Base-by-base conservation (phyloP, 2,888 invertebrate genomes). In the Pollenia labialis region DNA sequence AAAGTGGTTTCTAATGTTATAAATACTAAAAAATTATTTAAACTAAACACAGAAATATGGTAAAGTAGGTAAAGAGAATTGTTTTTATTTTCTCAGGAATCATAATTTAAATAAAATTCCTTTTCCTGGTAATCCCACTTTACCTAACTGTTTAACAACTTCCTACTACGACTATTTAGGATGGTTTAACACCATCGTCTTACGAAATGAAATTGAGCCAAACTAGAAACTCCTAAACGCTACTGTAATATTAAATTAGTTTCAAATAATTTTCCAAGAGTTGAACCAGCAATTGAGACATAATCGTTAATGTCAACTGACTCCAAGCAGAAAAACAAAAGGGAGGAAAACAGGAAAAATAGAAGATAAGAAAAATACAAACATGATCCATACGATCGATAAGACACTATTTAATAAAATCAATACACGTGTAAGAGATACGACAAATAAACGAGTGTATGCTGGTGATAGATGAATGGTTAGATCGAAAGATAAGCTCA, bases 181-280 rank as follows among this genome's bases (percentile, higher is more conserved):
- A 42, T 12, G 56, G 58, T 50, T 83, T 76, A 76, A 83, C 80
- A 58, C 79, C 80, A 80, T 40, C 48, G 14, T 58, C 48, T 11
- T 58, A 46, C 14, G 80, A 69, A 32, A 68, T 48, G 2, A 66
- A 66, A 4, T 46, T 8, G 11, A 23, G 50, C 23, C 4, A 75
- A 16, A 46, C 54, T 56, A 62, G 52, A 75, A 52, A 1, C 11
- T 52, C 50, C 42, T 44, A 83, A 83, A 87, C 86, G 86, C 86
- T 81, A 87, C 86, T 58, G 86, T 76, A 87, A 87, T 87, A 87
- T 77, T 81, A 81, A 87, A 83, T 86, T 72, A 87, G 86, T 71
- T 77, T 79, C 50, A 58, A 72, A 72, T 66, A 32, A 14, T 58
- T 74, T 85, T 85, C 79, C 72, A 72, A 74, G 77, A 77, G 77